Evolutionary conservation across 2,797 vertebrate genomes (phyloP).

Genomic region (Onychomys leucogaster): DNA sequence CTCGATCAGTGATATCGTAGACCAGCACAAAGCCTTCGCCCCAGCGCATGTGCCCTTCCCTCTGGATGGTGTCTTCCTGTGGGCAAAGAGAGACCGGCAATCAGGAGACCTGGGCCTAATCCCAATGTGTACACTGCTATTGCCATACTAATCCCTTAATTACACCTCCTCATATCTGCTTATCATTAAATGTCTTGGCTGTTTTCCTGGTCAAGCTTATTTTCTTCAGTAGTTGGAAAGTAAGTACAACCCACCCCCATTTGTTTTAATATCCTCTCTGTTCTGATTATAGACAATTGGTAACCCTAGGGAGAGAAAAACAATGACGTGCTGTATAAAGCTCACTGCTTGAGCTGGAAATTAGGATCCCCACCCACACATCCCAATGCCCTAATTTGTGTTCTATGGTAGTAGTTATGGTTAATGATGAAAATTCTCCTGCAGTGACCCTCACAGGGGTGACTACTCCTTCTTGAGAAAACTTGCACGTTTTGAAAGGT

Average conservation of each 20-base stretch:
- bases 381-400: not conserved
- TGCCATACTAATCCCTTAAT: not conserved
- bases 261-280: not conserved
- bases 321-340: not conserved
- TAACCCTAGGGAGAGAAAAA: not conserved
- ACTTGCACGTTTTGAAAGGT: not conserved
- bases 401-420: not conserved
- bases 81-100: conserved; percentile 56
- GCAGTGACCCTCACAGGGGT: not conserved
- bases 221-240: not conserved
- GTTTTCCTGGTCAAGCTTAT: not conserved
- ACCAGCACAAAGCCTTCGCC: conserved; percentile 97
- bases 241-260: not conserved
- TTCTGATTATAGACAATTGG: conserved; percentile 32
- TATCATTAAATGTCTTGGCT: not conserved
- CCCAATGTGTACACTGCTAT: not conserved
- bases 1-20: conserved; percentile 98
- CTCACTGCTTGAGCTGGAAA: not conserved
- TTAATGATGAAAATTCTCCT: not conserved
- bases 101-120: not conserved
- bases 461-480: not conserved
- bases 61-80: conserved; percentile 96
- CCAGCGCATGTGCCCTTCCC: conserved; percentile 97
- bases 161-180: not conserved
- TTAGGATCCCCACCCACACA: not conserved